Evolutionary conservation across 2,888 invertebrate genomes (phyloP), one percentile per base, ranked within the genome.

Genomic region (Drosophila greeni): DNA sequence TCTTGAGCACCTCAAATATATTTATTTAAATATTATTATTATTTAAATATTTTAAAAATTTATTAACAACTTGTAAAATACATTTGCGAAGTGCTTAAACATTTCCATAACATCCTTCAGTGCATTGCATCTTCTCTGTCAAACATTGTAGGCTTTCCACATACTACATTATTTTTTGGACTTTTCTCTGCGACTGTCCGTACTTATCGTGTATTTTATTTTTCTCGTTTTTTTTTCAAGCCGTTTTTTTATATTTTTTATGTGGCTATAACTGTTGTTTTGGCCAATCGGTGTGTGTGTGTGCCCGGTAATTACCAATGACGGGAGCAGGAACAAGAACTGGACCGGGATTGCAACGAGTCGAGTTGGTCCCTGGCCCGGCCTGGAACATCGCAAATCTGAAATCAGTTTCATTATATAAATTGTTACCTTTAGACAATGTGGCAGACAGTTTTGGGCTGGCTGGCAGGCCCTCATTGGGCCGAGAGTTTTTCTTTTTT

Each of bases 351-450:
- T 36, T 36, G 55, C 51, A n/a, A 62, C 48, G 31, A 60, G 61
- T 62, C 66, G 37, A 34, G 75, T 71, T 72, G 76, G 74, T 80
- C 62, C 60, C 65, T 45, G 43, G 72, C 66, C 67, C 36, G 74
- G 78, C 64, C 62, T 58, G 82, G 82, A 55, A 82, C 69, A 79
- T 68, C 79, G 81, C 74, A 80, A 82, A 82, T 84, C 80, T 84
- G 77, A 80, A 79, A 80, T 79, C 84, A 84, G 79, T 79, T 79
- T 82, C 83, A 79, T 79, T 79, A 82, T 80, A 79, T 77, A 79
- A 79, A 79, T 79, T 80, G 83, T 79, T 82, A 82, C 83, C 83
- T 79, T 79, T 82, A 75, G 79, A 82, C 79, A 34, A 61, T 75
- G 69, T 80, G 77, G 75, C 77, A 83, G 84, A 76, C 81, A 82